Evolutionary conservation across 2,797 vertebrate genomes (phyloP).

Genomic region (Tinamus major): DNA sequence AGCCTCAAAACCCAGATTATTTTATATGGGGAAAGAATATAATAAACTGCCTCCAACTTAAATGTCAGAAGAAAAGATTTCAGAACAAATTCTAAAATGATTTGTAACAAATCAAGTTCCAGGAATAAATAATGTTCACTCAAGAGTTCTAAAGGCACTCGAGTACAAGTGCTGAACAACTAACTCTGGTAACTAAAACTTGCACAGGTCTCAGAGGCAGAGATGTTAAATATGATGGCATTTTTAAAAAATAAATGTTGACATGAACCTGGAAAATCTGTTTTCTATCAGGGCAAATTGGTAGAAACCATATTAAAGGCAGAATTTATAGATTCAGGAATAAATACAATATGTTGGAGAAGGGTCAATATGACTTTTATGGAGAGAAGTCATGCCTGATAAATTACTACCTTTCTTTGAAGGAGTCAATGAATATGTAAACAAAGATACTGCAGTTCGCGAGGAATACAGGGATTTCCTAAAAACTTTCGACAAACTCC

Average conservation of each 20-base stretch:
- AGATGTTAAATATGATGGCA: not conserved
- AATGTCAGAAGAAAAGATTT: not conserved
- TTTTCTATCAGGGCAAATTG: not conserved
- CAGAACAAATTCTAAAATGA: not conserved
- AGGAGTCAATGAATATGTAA: not conserved
- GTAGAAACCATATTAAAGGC: not conserved
- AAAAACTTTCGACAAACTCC: not conserved
- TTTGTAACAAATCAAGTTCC: not conserved
- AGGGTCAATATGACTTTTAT: not conserved
- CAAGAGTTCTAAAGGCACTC: not conserved
- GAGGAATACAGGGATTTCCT: not conserved
- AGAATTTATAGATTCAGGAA: not conserved
- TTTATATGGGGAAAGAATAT: slow-evolving; percentile 4
- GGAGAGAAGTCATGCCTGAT: not conserved
- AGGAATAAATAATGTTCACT: not conserved
- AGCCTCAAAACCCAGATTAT: not conserved
- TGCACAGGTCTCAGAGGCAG: not conserved
- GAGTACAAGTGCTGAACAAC: not conserved
- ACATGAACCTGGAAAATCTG: not conserved
- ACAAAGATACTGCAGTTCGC: not conserved
- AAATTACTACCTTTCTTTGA: not conserved
- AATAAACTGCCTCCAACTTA: not conserved
- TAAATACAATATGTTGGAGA: not conserved
- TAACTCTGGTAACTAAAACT: not conserved
- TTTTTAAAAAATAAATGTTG: not conserved